These are phyloP conservation scores for Apantesis nais DNA, from an alignment of 2,888 invertebrate species.

Conservation along the genomic window DNA sequence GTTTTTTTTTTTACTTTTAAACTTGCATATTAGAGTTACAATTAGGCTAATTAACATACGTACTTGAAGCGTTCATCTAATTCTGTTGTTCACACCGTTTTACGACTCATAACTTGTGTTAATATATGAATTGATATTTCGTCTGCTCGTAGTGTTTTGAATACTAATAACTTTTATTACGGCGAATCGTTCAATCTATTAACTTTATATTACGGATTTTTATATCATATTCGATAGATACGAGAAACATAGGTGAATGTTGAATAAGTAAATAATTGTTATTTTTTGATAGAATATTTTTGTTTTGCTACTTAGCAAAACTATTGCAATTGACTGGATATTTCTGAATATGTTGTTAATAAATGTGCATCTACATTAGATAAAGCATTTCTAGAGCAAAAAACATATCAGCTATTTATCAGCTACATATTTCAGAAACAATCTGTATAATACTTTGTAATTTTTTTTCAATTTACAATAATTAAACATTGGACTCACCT, in stretches of 20 bases:
- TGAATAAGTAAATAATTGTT: no score
- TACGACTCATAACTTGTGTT: not conserved
- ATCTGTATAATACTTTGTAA: no score
- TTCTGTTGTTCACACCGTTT: slow-evolving; percentile 90
- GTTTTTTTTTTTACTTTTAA: not conserved
- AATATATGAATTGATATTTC: slow-evolving; percentile 1
- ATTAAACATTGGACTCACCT: slow-evolving; percentile 87
- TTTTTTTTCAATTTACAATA: not conserved
- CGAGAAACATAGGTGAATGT: not conserved
- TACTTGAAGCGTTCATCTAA: slow-evolving; percentile 62
- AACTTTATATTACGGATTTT: not conserved
- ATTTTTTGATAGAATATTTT: not conserved
- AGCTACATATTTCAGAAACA: no score
- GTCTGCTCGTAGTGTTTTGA: not conserved
- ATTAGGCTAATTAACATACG: slow-evolving; percentile 13
- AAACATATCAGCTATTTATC: no score
- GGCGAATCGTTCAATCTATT: not conserved
- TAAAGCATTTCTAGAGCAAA: no score
- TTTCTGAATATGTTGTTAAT: no score
- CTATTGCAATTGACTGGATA: not conserved
- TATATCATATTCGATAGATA: not conserved
- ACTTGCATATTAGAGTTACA: not conserved
- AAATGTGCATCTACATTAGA: no score
- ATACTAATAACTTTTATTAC: not conserved
- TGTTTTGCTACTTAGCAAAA: not conserved